Conservation (phyloP, 2,888 invertebrate genomes). For the Agelastica alni region DNA sequence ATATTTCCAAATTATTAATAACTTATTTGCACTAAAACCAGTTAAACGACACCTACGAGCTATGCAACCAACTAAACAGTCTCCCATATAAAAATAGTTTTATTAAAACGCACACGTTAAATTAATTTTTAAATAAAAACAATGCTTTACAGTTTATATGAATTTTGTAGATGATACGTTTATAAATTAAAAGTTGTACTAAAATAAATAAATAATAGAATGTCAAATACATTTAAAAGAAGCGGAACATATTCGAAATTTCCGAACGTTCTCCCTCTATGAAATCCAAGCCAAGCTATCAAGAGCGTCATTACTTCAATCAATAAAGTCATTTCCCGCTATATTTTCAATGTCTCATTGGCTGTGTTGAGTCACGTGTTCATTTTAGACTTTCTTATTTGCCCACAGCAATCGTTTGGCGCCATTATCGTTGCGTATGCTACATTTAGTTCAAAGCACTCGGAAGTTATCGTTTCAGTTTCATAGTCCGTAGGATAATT, state of each 20-base stretch:
- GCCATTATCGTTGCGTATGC: constrained; percentile 41
- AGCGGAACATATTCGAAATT: background rate
- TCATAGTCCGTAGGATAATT: constrained; percentile 17
- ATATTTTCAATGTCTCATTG: constrained; percentile 43
- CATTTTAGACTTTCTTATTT: constrained; percentile 30
- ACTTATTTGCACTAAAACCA: too few relatives aligned
- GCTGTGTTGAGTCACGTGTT: constrained; percentile 53
- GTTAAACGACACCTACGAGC: too few relatives aligned
- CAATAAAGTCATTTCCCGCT: constrained; percentile 41
- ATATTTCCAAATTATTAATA: too few relatives aligned
- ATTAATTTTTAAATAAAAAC: too few relatives aligned
- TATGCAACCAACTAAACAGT: too few relatives aligned
- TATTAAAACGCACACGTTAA: too few relatives aligned
- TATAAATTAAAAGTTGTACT: too few relatives aligned
- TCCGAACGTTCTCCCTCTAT: constrained; percentile 32
- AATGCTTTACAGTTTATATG: too few relatives aligned
- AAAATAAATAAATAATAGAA: too few relatives aligned
- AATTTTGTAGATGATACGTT: too few relatives aligned
- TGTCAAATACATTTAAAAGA: too few relatives aligned
- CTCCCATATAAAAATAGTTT: too few relatives aligned
- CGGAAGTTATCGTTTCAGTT: constrained; percentile 39
- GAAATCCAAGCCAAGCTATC: constrained; percentile 34
- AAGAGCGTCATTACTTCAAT: constrained; percentile 44
- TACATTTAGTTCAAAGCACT: constrained; percentile 39
- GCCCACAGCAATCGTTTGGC: constrained; percentile 44